Evolutionary conservation across 2,888 invertebrate genomes (phyloP), one percentile per base, ranked within the genome.

Genomic region (Lamellibrachia columna): DNA sequence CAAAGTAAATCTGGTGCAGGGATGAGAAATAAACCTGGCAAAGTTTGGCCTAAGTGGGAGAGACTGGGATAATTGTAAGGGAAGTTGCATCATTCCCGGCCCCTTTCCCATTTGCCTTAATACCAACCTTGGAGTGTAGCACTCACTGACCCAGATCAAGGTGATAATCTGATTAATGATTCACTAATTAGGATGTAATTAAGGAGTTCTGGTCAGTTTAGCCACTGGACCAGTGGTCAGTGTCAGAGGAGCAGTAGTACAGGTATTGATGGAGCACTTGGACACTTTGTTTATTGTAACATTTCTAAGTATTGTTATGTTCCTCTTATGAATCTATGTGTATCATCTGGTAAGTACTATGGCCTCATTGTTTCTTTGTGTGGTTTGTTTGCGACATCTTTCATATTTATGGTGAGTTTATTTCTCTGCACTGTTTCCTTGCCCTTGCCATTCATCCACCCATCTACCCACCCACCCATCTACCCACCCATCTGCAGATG

Each of bases 261-360:
- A 15, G 75, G 75, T 75, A 75, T 75, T 22, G 75, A 75, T 15
- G 15, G 15, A n/a, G 75, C 75, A 75, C 75, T 75, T 75, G 75
- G 75, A 15, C 15, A 40, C 40, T 40, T 40, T 40, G 40, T 40
- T 40, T 2, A 75, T n/a, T 22, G 75, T 75, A 15, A 22, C 75
- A 75, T 75, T 75, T 75, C 75, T 75, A 75, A 75, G 75, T 75
- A n/a, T 75, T 75, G 11, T 75, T 75, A 22, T 75, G 75, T 75
- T 75, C n/a, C n/a, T 75, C 22, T 75, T 75, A 75, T 22, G 58
- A 75, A 75, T 22, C 6, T 75, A 75, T n/a, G 75, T n/a, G 40
- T 40, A 40, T 22, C 22, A 75, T 75, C 75, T 22, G 15, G 22
- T 75, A 75, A 75, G 75, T 75, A 22, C 75, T 22, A 22, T 75